Evolutionary conservation across 1,140 invertebrate genomes (phyloP).

Genomic region (Tetramorium alpestre): DNA sequence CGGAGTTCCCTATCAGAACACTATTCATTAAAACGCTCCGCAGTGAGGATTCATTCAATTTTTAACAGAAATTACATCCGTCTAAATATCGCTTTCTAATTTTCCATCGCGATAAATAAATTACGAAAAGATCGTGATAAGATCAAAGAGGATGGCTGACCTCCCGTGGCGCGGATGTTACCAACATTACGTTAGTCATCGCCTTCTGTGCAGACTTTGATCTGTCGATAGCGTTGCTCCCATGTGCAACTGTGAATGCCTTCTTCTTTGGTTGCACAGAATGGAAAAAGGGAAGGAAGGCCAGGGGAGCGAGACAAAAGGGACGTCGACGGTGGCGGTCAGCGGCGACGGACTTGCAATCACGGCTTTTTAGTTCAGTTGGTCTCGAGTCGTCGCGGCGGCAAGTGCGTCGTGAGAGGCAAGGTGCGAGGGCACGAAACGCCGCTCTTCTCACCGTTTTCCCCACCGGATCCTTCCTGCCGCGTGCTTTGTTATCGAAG

Average conservation of each 20-base stretch:
- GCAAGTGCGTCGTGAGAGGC: conserved; percentile 44
- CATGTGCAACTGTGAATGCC: conserved; percentile 10
- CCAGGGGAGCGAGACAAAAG: conserved; percentile 10
- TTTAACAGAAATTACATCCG: not conserved
- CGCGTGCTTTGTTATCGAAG: conserved; percentile 24
- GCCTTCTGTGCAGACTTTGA: conserved; percentile 26
- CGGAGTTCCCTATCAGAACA: not conserved
- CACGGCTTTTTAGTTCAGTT: conserved; percentile 72
- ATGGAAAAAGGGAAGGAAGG: not conserved
- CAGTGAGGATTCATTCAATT: not conserved
- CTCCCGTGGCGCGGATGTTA: not conserved
- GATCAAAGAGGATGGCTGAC: not conserved
- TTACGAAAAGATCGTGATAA: not conserved
- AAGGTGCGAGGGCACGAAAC: not conserved
- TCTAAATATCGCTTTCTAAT: not conserved
- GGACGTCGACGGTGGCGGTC: conserved; percentile 70
- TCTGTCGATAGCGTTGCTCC: conserved; percentile 11
- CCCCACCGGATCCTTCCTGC: conserved; percentile 8
- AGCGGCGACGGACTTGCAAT: conserved; percentile 77
- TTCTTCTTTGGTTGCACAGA: conserved; percentile 29
- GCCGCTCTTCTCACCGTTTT: not conserved
- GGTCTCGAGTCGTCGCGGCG: conserved; percentile 74
- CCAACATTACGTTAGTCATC: not conserved
- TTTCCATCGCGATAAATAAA: not conserved
- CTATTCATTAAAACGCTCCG: not conserved